phyloP scores from a whole-genome alignment of 2,888 invertebrate species.

The Caenorhabditis sp. region DNA sequence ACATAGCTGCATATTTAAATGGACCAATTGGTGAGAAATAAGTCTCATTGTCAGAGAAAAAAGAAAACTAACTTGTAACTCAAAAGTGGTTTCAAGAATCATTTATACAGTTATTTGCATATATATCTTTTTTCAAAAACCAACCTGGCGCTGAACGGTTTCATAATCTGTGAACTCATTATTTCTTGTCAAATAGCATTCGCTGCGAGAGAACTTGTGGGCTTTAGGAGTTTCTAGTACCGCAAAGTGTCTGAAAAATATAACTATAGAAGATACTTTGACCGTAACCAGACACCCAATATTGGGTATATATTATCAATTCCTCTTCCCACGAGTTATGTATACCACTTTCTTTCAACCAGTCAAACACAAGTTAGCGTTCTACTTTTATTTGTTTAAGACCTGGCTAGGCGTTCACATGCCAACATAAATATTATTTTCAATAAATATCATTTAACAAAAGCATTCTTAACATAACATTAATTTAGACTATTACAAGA shows the following conservation, averaged over 20 bases:
- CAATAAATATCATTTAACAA: too few species aligned
- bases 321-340: too few species aligned
- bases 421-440: too few species aligned
- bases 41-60: neutral
- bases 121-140: neutral
- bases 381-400: too few species aligned
- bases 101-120: too few species aligned
- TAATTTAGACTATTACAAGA: too few species aligned
- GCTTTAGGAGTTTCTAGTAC: conserved; percentile 43
- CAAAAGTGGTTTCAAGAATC: neutral
- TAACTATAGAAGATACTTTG: neutral
- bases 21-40: conserved; percentile 12
- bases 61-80: conserved; percentile 4
- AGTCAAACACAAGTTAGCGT: too few species aligned
- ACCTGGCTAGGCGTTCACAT: too few species aligned
- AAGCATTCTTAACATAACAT: too few species aligned
- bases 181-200: conserved; percentile 38
- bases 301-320: too few species aligned
- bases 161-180: conserved; percentile 59
- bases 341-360: too few species aligned
- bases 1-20: neutral
- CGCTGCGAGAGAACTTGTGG: conserved; percentile 48
- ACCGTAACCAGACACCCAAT: neutral
- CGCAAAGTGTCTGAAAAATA: conserved; percentile 51
- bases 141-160: conserved; percentile 46